A percentile compares a stretch with the other conserved stretches of the same genome.
phyloP scores from a whole-genome alignment of 2,888 invertebrate species.

The Polia nebulosa region DNA sequence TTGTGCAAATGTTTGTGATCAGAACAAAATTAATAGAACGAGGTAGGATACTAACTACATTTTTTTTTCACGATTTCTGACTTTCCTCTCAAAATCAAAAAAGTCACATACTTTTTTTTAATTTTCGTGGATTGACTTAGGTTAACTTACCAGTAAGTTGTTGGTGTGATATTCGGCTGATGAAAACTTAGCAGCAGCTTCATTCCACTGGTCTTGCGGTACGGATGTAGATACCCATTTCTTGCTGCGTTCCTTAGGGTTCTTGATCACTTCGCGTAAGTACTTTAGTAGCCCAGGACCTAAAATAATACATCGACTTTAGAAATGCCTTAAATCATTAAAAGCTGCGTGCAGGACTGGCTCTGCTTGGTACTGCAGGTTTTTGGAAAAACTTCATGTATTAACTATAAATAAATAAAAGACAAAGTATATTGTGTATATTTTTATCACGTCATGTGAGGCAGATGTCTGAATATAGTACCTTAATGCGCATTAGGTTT shows the following conservation, averaged over 20 bases:
- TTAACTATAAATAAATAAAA: too few species aligned
- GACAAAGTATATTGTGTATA: too few species aligned
- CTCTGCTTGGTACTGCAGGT: neutral
- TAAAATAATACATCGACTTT: conserved; percentile 41
- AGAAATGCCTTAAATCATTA: neutral
- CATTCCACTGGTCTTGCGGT: conserved; percentile 92
- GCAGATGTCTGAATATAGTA: neutral
- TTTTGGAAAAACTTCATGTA: neutral
- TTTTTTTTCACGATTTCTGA: too few species aligned
- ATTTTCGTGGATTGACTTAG: neutral
- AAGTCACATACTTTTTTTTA: neutral
- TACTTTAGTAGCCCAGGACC: conserved; percentile 92
- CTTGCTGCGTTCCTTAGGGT: conserved; percentile 92
- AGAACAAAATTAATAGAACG: too few species aligned
- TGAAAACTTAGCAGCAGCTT: conserved; percentile 90
- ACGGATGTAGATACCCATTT: conserved; percentile 96
- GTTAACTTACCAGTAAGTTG: conserved; percentile 92
- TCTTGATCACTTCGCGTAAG: conserved; percentile 91
- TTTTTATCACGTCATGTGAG: too few species aligned
- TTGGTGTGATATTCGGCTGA: conserved; percentile 96
- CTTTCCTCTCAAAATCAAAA: neutral
- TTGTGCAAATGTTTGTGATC: too few species aligned
- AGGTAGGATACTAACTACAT: too few species aligned
- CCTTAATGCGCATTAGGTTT: neutral
- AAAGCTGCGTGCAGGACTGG: neutral